Base-by-base conservation (phyloP, 2,888 invertebrate genomes). In the Drosophila lacicola region DNA sequence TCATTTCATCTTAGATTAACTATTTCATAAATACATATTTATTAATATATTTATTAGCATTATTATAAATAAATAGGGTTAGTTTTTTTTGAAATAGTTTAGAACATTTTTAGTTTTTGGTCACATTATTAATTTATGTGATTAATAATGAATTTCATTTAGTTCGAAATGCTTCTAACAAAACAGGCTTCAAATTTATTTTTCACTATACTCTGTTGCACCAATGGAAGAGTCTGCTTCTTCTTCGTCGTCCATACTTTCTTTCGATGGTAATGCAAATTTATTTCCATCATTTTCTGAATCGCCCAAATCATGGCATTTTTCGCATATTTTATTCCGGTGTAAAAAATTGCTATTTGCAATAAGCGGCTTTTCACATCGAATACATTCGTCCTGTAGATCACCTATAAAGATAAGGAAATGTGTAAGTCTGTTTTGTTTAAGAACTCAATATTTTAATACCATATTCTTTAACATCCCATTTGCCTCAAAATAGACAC, bases 351-450 rank as follows among this genome's bases (percentile, higher is more conserved):
- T 90, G 42, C 90, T 86, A n/a, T 92, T 89, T 36, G 91, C 87
- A 39, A 92, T 82, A 88, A 93, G 94, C 75, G 93, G 93, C 90
- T 94, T 94, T 44, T 94, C 94, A 88, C 94, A 94, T 53, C 93
- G 91, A 57, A 93, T 92, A 87, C 95, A 94, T 88, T 94, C 94
- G 86, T 94, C 94, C 90, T 94, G 94, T 3, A 93, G 93, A 85
- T 94, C 94, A 69, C 94, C 95, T 94, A 87, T 94, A 89, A 36
- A 5, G 1, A 33, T 36, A 14, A 21, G 8, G 2, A 14, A 29
- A 29, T 25, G 6, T 8, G 10, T 17, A n/a, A 53, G 9, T 25
- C 11, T 17, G 17, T 17, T 17, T 17, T 17, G 17, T 17, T 17
- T 17, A 17, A 17, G 17, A 17, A 17, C 17, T 17, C 17, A 17